Evolutionary conservation across 2,113 vertebrate genomes (phyloP).

Genomic region (Irena cyanogastra): DNA sequence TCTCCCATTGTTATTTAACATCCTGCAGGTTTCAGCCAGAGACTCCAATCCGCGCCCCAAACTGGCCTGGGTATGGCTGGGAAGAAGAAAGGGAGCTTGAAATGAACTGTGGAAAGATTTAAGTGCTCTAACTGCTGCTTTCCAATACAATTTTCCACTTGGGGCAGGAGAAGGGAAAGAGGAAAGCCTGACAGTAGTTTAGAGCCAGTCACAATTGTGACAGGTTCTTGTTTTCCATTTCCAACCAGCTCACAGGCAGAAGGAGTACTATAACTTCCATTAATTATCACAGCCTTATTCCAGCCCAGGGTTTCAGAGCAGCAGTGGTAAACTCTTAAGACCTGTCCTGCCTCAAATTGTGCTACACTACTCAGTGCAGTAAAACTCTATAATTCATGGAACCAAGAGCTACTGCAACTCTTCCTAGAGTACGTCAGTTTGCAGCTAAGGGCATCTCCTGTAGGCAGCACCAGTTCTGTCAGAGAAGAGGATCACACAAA

Average conservation of each 20-base stretch:
- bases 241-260: constrained; percentile 41
- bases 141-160: constrained; percentile 65
- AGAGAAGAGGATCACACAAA: background rate
- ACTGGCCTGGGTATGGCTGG: constrained; percentile 55
- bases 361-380: background rate
- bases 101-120: constrained; percentile 68
- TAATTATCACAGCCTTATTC: constrained; percentile 12
- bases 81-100: constrained; percentile 59
- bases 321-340: background rate
- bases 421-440: background rate
- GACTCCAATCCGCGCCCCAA: constrained; percentile 10
- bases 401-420: background rate
- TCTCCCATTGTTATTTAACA: constrained; percentile 59
- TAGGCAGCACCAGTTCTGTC: background rate
- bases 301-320: background rate
- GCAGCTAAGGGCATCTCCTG: background rate
- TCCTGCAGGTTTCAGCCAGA: constrained; percentile 51
- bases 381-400: background rate
- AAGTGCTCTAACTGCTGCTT: constrained; percentile 55
- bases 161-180: constrained; percentile 47
- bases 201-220: constrained; percentile 62
- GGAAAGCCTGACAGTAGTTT: constrained; percentile 46
- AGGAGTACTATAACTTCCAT: constrained; percentile 23
- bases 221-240: constrained; percentile 60
- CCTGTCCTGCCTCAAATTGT: background rate